A percentile compares a stretch with the other conserved stretches of the same genome.
Evolutionary conservation across 2,888 invertebrate species (phyloP).

Genomic region (Pelosia muscerda): DNA sequence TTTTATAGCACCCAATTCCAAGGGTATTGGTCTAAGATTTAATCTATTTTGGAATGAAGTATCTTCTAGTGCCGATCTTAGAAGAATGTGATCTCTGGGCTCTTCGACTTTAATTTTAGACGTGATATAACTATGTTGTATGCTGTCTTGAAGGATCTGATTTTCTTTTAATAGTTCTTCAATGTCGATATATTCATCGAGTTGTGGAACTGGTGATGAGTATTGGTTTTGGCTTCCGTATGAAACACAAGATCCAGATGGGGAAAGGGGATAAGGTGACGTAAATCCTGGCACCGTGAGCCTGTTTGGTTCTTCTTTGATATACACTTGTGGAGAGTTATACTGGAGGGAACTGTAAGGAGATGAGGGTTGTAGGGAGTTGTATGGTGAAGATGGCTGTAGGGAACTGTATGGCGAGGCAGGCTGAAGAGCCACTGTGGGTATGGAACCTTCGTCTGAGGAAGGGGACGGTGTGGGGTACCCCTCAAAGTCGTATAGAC

Average conservation of each 20-base stretch:
- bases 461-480: conserved; percentile 83
- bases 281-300: conserved; percentile 82
- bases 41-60: conserved; percentile 94
- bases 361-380: conserved; percentile 50
- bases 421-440: conserved; percentile 86
- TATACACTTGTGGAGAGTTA: conserved; percentile 68
- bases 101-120: conserved; percentile 87
- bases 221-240: conserved; percentile 87
- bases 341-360: conserved; percentile 68
- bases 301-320: conserved; percentile 86
- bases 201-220: conserved; percentile 85
- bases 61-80: conserved; percentile 93
- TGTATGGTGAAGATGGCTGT: conserved; percentile 87
- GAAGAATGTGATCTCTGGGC: conserved; percentile 90
- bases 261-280: conserved; percentile 85
- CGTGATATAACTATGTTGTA: conserved; percentile 76
- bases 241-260: conserved; percentile 86
- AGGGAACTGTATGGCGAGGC: conserved; percentile 85
- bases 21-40: conserved; percentile 93
- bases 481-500: conserved; percentile 82
- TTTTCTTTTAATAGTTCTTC: conserved; percentile 87
- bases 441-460: conserved; percentile 86
- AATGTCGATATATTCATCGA: conserved; percentile 88
- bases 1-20: conserved; percentile 87
- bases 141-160: conserved; percentile 82